A percentile compares a stretch with the other conserved stretches of the same genome.
These are phyloP conservation scores for Chloroclysta siterata DNA, from an alignment of 2,888 invertebrate species.

Conservation along the genomic window DNA sequence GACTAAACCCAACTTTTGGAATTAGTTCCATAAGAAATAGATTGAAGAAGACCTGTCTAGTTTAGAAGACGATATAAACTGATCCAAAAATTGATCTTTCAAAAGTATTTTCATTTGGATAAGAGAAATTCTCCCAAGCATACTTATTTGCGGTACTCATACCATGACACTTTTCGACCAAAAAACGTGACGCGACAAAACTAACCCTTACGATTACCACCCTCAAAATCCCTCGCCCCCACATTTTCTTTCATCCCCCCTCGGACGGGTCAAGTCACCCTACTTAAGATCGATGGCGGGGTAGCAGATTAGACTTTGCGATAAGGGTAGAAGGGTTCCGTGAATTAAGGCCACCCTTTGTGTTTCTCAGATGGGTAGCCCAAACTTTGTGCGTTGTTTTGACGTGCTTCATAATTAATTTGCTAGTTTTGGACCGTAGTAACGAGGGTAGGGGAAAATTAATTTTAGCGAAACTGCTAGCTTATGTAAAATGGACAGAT, in stretches of 20 bases:
- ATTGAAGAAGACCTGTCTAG: too few relatives aligned
- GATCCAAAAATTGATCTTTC: too few relatives aligned
- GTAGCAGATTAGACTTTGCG: constrained; percentile 77
- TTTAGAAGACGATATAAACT: too few relatives aligned
- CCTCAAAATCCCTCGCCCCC: constrained; percentile 67
- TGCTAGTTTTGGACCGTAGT: constrained; percentile 76
- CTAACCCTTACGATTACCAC: constrained; percentile 71
- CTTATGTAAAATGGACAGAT: constrained; percentile 33
- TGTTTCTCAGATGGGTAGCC: constrained; percentile 77
- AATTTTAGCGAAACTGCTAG: constrained; percentile 61
- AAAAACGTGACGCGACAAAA: constrained; percentile 69
- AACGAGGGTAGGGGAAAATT: constrained; percentile 70
- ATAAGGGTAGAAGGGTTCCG: constrained; percentile 76
- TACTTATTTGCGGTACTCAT: neutral
- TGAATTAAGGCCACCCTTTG: constrained; percentile 76
- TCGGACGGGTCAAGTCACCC: constrained; percentile 78
- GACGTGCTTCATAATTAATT: constrained; percentile 84
- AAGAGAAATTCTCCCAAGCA: neutral
- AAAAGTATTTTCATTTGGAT: too few relatives aligned
- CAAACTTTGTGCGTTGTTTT: constrained; percentile 80
- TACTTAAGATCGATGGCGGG: constrained; percentile 84
- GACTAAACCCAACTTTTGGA: too few relatives aligned
- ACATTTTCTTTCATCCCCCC: constrained; percentile 80
- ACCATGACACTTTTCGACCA: constrained; percentile 28
- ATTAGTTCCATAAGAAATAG: too few relatives aligned